phyloP scores from a whole-genome alignment of 2,888 invertebrate species.

The Aporophyla nigra region DNA sequence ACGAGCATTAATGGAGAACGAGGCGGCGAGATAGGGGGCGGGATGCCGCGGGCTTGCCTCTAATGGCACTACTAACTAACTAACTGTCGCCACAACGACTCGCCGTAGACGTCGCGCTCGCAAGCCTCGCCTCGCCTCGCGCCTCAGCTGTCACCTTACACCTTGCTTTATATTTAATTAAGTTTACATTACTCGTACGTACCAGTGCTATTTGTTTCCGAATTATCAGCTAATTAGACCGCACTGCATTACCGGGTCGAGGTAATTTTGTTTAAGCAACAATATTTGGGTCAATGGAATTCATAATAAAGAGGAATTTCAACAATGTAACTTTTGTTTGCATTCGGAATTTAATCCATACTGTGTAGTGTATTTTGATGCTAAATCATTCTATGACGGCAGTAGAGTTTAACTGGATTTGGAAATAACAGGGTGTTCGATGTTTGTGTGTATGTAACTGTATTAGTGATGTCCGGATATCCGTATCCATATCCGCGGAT shows the following conservation, averaged over 20 bases:
- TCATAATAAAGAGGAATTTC: constrained; percentile 63
- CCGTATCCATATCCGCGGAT: too few species aligned
- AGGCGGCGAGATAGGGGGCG: constrained; percentile 78
- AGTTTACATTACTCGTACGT: constrained; percentile 72
- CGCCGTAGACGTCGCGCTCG: constrained; percentile 73
- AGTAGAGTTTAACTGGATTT: constrained; percentile 35
- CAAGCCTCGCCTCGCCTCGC: constrained; percentile 59
- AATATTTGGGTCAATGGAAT: constrained; percentile 70
- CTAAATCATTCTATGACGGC: constrained; percentile 59
- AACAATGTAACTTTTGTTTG: constrained; percentile 59
- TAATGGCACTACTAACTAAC: constrained; percentile 87
- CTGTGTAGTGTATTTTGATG: constrained; percentile 46
- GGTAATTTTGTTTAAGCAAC: constrained; percentile 66
- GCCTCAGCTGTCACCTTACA: constrained; percentile 74
- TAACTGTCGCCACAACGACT: constrained; percentile 85
- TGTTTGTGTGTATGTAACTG: constrained; percentile 16
- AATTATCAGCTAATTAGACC: constrained; percentile 78
- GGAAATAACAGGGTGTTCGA: constrained; percentile 36
- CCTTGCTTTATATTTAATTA: constrained; percentile 78
- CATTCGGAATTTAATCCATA: constrained; percentile 47
- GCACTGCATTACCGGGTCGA: constrained; percentile 68
- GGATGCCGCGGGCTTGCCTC: constrained; percentile 78
- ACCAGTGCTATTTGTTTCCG: constrained; percentile 71
- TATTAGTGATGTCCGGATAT: too few species aligned
- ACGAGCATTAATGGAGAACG: constrained; percentile 83